Evolutionary conservation across 2,888 invertebrate species (phyloP).

Genomic region (Amaurobius ferox): DNA sequence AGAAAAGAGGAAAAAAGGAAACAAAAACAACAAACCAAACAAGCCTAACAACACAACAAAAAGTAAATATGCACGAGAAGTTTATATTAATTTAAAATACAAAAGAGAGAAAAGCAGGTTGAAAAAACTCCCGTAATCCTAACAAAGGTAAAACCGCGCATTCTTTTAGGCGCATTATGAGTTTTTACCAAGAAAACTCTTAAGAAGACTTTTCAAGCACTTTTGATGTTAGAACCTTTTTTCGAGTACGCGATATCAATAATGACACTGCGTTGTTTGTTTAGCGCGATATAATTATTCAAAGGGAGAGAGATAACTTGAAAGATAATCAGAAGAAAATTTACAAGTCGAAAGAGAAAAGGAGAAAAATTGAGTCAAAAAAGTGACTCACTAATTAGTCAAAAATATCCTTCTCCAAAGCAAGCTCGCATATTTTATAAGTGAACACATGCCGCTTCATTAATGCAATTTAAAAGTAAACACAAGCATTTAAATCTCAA

Average conservation of each 20-base stretch:
- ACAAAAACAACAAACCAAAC: slow-evolving; percentile 56
- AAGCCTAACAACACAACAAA: slow-evolving; percentile 69
- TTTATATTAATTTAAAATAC: slow-evolving; percentile 73
- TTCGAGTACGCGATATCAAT: slow-evolving; percentile 62
- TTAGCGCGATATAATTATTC: slow-evolving; percentile 67
- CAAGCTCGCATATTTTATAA: slow-evolving; percentile 65
- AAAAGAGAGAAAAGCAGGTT: slow-evolving; percentile 55
- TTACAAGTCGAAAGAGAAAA: slow-evolving; percentile 55
- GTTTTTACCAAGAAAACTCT: slow-evolving; percentile 63
- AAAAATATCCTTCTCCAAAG: slow-evolving; percentile 33
- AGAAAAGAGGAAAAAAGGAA: slow-evolving; percentile 31
- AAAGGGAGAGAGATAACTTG: slow-evolving; percentile 67
- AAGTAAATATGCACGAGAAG: slow-evolving; percentile 68
- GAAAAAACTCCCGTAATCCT: slow-evolving; percentile 55
- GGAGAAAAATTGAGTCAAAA: slow-evolving; percentile 27
- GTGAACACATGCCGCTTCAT: slow-evolving; percentile 63
- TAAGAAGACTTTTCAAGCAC: slow-evolving; percentile 68
- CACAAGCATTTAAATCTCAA: slow-evolving; percentile 69
- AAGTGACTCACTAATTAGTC: slow-evolving; percentile 60
- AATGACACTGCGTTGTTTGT: slow-evolving; percentile 70
- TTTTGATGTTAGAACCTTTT: slow-evolving; percentile 61
- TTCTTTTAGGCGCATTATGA: slow-evolving; percentile 55
- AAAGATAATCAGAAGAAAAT: slow-evolving; percentile 72
- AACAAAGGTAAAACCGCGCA: slow-evolving; percentile 71
- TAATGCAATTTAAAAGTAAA: slow-evolving; percentile 72